Conservation (phyloP, 1,140 invertebrate species). For the Megalopta genalis region DNA sequence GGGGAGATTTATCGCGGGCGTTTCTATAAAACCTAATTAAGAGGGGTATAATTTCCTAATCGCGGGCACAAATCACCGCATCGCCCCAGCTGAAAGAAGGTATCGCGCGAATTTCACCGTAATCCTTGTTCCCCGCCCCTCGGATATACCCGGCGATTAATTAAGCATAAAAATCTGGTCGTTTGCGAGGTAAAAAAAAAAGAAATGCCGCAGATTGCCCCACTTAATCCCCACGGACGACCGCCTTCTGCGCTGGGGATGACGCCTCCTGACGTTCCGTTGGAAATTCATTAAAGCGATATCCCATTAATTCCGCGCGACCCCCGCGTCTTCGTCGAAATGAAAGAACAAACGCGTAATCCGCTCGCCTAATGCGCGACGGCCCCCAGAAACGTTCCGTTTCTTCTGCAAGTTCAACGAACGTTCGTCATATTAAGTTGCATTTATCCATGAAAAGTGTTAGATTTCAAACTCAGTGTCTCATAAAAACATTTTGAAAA, state of each 20-base stretch:
- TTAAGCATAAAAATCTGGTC: constrained; percentile 74
- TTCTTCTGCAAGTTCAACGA: background rate
- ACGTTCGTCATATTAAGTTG: too few species aligned
- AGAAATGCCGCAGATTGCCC: constrained; percentile 76
- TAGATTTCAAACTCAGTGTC: too few species aligned
- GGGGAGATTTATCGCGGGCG: constrained; percentile 7
- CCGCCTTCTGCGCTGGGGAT: constrained; percentile 66
- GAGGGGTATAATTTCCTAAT: constrained; percentile 55
- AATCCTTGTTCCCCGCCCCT: constrained; percentile 65
- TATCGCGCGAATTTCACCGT: constrained; percentile 66
- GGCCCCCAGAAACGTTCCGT: constrained; percentile 1
- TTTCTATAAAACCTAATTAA: constrained; percentile 56
- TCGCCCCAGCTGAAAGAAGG: constrained; percentile 57
- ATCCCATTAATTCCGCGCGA: constrained; percentile 70
- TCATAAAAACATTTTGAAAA: too few species aligned
- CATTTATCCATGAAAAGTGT: too few species aligned
- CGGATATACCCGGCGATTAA: constrained; percentile 78
- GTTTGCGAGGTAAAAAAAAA: constrained; percentile 69
- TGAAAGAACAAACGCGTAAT: constrained; percentile 71
- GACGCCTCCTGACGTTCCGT: constrained; percentile 74
- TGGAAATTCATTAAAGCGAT: constrained; percentile 76
- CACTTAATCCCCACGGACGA: constrained; percentile 72
- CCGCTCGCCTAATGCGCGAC: constrained; percentile 37
- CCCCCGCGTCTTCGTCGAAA: constrained; percentile 71
- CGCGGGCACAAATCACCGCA: constrained; percentile 66